A percentile compares a stretch with the other conserved stretches of the same genome.
Evolutionary conservation across 2,888 invertebrate genomes (phyloP).

Genomic region (Augochlorella aurata): DNA sequence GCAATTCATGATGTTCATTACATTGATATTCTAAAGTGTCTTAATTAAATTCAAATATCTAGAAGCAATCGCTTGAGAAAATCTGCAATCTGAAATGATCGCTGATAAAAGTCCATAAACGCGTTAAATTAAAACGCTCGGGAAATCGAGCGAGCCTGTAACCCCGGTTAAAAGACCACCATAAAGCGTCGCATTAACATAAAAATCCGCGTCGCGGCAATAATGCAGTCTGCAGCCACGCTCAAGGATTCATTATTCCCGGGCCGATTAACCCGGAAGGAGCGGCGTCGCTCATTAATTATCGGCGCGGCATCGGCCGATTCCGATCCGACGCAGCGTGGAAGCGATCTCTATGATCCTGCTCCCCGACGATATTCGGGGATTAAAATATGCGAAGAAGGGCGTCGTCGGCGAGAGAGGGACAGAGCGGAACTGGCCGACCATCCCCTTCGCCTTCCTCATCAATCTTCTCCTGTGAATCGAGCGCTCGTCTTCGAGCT

Average conservation of each 20-base stretch:
- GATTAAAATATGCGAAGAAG: slow-evolving; percentile 53
- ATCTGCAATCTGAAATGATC: too few species aligned
- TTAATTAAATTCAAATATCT: too few species aligned
- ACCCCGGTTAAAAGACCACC: not conserved
- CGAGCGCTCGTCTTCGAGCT: slow-evolving; percentile 59
- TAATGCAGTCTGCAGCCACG: slow-evolving; percentile 13
- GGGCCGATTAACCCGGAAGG: slow-evolving; percentile 21
- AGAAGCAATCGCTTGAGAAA: too few species aligned
- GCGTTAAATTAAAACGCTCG: not conserved
- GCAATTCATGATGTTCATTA: too few species aligned
- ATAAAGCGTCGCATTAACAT: not conserved
- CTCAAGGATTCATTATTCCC: slow-evolving; percentile 34
- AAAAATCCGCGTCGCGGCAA: not conserved
- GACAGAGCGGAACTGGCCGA: slow-evolving; percentile 26
- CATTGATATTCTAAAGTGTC: too few species aligned
- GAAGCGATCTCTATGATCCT: not conserved
- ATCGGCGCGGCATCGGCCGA: slow-evolving; percentile 22
- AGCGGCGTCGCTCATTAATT: slow-evolving; percentile 30
- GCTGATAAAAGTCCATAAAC: not conserved
- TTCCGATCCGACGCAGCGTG: slow-evolving; percentile 13
- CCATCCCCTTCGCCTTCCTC: slow-evolving; percentile 50
- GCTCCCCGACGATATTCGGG: slow-evolving; percentile 29
- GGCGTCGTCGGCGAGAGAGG: slow-evolving; percentile 5
- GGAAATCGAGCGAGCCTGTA: not conserved
- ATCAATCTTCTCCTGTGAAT: slow-evolving; percentile 68